Percentiles rank a stretch among this genome's conserved stretches.
phyloP scores from a whole-genome alignment of 2,888 invertebrate species.

The Vandiemenella viatica region DNA sequence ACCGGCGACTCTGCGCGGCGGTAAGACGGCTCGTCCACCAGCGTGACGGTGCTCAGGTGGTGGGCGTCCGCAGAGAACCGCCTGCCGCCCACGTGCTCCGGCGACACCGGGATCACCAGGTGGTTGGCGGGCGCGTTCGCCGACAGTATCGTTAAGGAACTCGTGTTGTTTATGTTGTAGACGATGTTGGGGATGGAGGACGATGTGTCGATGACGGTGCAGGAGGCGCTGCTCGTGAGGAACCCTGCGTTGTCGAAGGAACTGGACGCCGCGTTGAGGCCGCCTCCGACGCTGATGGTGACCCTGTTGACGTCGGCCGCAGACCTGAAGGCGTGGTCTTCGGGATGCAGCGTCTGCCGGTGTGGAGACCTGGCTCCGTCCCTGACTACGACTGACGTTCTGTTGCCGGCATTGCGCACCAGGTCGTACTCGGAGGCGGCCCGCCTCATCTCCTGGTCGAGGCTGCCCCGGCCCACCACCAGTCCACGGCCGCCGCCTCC shows the following conservation, averaged over 20 bases:
- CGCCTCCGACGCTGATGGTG: constrained; percentile 32
- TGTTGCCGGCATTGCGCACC: background rate
- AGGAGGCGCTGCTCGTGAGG: background rate
- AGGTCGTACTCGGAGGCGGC: constrained; percentile 2
- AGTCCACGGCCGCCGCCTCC: background rate
- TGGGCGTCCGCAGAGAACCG: too few relatives aligned
- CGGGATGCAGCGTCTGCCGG: too few relatives aligned
- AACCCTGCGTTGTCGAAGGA: constrained; percentile 1
- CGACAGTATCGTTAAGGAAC: constrained; percentile 5
- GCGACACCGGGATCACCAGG: constrained; percentile 9
- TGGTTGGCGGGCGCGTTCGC: background rate
- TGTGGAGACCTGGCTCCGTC: background rate
- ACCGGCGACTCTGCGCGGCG: background rate
- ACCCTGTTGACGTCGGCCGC: constrained; percentile 26
- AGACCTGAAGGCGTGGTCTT: constrained; percentile 2
- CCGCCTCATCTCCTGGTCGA: constrained; percentile 5
- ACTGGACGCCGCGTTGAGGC: background rate
- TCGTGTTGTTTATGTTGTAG: background rate
- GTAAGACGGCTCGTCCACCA: background rate
- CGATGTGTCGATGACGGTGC: constrained; percentile 1
- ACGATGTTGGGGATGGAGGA: background rate
- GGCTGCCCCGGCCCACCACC: too few relatives aligned
- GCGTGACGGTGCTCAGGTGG: constrained; percentile 1
- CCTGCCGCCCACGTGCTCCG: background rate
- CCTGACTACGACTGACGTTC: background rate